phyloP scores from a whole-genome alignment of 2,888 invertebrate species.

The Cistogaster globosa region DNA sequence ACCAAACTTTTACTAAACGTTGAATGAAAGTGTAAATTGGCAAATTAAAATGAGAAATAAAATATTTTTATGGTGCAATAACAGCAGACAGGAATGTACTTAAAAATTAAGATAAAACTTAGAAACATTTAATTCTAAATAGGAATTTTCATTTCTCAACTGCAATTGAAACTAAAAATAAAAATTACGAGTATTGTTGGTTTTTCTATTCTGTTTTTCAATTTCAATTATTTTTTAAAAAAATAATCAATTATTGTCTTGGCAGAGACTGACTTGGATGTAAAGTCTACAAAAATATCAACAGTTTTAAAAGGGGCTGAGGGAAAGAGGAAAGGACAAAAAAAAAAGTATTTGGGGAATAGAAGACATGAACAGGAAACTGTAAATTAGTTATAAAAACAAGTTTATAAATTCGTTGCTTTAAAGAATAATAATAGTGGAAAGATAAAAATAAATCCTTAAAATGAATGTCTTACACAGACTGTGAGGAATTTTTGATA shows the following conservation, averaged over 20 bases:
- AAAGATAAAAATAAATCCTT: conserved; percentile 3
- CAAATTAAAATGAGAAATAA: conserved; percentile 24
- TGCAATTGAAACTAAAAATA: conserved; percentile 32
- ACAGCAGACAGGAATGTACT: conserved; percentile 40
- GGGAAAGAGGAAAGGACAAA: neutral
- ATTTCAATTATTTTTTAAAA: conserved; percentile 32
- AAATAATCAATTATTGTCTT: conserved; percentile 65
- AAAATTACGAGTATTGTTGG: conserved; percentile 21
- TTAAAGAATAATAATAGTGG: neutral
- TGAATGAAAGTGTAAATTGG: conserved; percentile 39
- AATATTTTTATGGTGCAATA: conserved; percentile 37
- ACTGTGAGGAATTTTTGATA: neutral
- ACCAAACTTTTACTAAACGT: conserved; percentile 21
- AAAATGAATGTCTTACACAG: neutral
- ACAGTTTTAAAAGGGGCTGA: neutral
- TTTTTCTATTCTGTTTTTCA: conserved; percentile 10
- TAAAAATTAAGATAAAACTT: conserved; percentile 44
- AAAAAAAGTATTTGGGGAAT: neutral
- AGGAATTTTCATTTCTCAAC: conserved; percentile 57
- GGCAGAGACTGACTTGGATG: conserved; percentile 28
- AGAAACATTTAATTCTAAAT: conserved; percentile 46
- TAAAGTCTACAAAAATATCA: conserved; percentile 34
- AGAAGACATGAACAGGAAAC: conserved; percentile 44
- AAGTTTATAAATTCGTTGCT: conserved; percentile 28
- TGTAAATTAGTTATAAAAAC: conserved; percentile 57